phyloP scores from a whole-genome alignment of 2,797 vertebrate genomes.

The Manis crassicaudata region DNA sequence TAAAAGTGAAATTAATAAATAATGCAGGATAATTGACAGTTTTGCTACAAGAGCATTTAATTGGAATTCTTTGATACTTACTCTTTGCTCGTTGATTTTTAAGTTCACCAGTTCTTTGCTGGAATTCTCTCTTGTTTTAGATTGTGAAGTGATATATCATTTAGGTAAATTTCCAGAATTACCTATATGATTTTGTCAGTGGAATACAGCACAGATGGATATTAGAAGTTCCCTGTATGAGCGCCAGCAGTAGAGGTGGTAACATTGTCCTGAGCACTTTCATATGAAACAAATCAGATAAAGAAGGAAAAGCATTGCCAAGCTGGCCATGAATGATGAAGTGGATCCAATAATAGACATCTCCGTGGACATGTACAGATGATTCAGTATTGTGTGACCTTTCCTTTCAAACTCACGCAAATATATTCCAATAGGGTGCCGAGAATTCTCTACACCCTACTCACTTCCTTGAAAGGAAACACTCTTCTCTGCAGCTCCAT shows the following conservation, averaged over 20 bases:
- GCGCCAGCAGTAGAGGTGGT: constrained; percentile 63
- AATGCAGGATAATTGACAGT: constrained; percentile 4
- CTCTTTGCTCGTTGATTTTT: constrained; percentile 18
- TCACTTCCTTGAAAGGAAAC: neutral
- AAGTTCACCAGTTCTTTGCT: neutral
- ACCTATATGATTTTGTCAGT: constrained; percentile 53
- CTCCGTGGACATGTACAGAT: neutral
- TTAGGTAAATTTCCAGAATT: constrained; percentile 57
- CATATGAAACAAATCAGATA: constrained; percentile 75
- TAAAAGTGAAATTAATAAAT: constrained; percentile 43
- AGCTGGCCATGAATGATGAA: neutral
- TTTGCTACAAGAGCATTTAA: constrained; percentile 31
- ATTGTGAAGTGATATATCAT: neutral
- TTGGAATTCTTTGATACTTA: constrained; percentile 19
- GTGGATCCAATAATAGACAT: constrained; percentile 34
- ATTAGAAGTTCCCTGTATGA: constrained; percentile 50
- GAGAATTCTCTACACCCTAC: neutral
- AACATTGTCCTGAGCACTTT: constrained; percentile 52
- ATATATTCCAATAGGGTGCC: rapidly evolving
- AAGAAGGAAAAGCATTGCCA: constrained; percentile 58
- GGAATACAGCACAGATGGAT: constrained; percentile 69
- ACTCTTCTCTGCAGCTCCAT: neutral
- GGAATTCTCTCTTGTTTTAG: neutral
- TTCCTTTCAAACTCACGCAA: constrained; percentile 51
- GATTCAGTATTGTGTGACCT: constrained; percentile 23